Conservation (phyloP, 2,797 vertebrate species). For the Trematomus bernacchii region DNA sequence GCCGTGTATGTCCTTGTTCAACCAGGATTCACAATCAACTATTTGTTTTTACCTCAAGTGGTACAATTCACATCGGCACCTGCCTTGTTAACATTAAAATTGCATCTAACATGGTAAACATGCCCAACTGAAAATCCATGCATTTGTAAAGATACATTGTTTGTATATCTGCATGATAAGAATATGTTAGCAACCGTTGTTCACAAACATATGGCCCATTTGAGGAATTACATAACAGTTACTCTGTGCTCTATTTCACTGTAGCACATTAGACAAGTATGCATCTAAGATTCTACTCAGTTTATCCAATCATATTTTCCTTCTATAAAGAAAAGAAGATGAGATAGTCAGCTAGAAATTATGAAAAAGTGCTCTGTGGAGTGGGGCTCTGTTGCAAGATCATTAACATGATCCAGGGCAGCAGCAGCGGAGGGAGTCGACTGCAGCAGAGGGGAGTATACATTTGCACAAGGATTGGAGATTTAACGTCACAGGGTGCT, state of each 20-base stretch:
- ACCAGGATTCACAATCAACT: constrained; percentile 6
- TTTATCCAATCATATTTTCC: constrained; percentile 22
- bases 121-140: no score
- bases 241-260: no score
- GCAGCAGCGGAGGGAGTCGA: constrained; percentile 11
- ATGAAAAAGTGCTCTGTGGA: constrained; percentile 1
- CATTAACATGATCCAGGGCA: constrained; percentile 27
- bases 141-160: no score
- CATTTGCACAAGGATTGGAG: constrained; percentile 14
- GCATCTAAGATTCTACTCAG: background rate
- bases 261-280: no score
- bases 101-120: no score
- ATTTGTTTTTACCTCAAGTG: constrained; percentile 24
- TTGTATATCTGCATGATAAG: no score
- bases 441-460: constrained; percentile 27
- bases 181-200: no score
- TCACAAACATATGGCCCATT: no score
- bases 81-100: no score
- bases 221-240: no score
- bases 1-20: constrained; percentile 10
- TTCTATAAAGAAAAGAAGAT: constrained; percentile 1
- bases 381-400: constrained; percentile 30
- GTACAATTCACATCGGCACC: background rate
- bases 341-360: background rate
- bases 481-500: background rate